phyloP scores from a whole-genome alignment of 2,113 vertebrate genomes.

The Chaetops frenatus region DNA sequence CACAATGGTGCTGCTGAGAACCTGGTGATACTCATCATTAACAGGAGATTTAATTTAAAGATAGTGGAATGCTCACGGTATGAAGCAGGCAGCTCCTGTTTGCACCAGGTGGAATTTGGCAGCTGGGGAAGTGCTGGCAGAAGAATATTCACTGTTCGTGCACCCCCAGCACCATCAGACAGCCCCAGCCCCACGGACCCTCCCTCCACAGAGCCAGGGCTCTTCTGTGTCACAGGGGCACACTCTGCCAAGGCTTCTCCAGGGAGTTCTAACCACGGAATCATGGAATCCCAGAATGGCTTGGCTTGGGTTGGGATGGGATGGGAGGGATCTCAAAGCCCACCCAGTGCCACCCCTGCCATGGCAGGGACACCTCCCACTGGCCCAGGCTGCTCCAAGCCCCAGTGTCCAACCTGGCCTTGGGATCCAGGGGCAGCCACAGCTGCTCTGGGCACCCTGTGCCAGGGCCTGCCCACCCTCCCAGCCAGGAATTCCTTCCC shows the following conservation, averaged over 20 bases:
- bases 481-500: not conserved
- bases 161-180: not conserved
- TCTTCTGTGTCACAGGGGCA: not conserved
- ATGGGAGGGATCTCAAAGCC: not conserved
- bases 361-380: not conserved
- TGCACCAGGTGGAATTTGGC: not conserved
- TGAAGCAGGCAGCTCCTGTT: not conserved
- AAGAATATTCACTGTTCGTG: not conserved
- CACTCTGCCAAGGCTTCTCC: not conserved
- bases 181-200: not conserved
- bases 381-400: not conserved
- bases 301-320: not conserved
- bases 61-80: not conserved
- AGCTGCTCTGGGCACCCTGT: not conserved
- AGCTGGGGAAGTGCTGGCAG: not conserved
- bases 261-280: not conserved
- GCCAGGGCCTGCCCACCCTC: not conserved
- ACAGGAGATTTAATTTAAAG: conserved; percentile 47
- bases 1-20: not conserved
- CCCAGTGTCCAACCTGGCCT: not conserved
- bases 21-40: not conserved
- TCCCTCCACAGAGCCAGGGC: not conserved
- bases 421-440: not conserved
- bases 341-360: not conserved
- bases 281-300: not conserved